Evolutionary conservation across 2,888 invertebrate genomes (phyloP), one percentile per base, ranked within the genome.

Genomic region (Cosmia trapezina): DNA sequence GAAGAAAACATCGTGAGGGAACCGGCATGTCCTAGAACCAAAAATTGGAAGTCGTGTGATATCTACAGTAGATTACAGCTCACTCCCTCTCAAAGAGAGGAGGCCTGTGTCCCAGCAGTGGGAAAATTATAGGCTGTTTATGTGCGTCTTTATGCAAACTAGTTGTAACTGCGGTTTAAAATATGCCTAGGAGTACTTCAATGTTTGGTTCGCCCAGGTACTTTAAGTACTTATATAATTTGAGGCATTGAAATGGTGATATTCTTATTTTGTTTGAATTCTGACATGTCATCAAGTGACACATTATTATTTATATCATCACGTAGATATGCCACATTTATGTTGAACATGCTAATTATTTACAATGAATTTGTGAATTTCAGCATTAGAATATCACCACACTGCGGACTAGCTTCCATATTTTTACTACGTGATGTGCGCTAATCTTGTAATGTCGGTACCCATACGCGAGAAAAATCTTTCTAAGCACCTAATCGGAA

Each of bases 341-440:
- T 33, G 28, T 73, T 73, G 43, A n/a, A 45, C 5, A 51, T 73
- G 14, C 2, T 19, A 19, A 59, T 60, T 60, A 72, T 60, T 43
- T 22, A 14, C 2, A 47, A 59, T 59, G 59, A 61, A 17, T 43
- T 28, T 60, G 33, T 22, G 6, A 51, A 0, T 72, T 72, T n/a
- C n/a, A 43, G 22, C 8, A 22, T 37, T 8, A 51, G 6, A 37
- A 37, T 37, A 41, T 22, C 6, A 43, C 11, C 14, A 22, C 8
- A 22, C 37, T 41, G 14, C 59, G 41, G n/a, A 41, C 14, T n/a
- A 41, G n/a, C n/a, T n/a, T n/a, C n/a, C n/a, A n/a, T 41, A 22
- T 17, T 43, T 61, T 22, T 43, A 61, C 17, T 43, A 43, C 17
- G 11, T 7, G 41, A 61, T 12, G 4, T 12, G 4, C 2, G 11